Base-by-base conservation (phyloP, 2,797 vertebrate genomes). In the Esox masquinongy region DNA sequence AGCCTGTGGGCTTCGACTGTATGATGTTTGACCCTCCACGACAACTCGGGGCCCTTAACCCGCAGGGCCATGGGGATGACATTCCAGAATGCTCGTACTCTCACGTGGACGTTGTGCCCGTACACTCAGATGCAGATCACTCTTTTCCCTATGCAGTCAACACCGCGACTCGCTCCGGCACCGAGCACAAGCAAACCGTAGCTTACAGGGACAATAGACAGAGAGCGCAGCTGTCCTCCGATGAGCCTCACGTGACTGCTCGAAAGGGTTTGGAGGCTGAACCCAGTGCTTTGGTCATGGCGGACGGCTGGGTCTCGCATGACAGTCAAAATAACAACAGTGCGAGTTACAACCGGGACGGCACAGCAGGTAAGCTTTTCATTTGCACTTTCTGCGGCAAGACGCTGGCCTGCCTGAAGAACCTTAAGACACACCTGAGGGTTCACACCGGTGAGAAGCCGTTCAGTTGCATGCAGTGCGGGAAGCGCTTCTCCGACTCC, bases 361-460 rank as follows among this genome's bases (percentile, higher is more conserved):
- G 70, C 75, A 56, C 68, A 50, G 77, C 39, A 26, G 85, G 78
- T 0, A 87, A 81, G 61, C 17, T 87, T n/a, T 93, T 93, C 2
- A 84, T 88, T 51, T 94, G 92, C 17, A 92, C 72, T 22, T 90
- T 75, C 86, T 94, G 93, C 0, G 93, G 93, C 0, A 94, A 93
- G 74, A 89, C 88, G 2, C 85, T 94, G 76, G 90, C 93, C 17
- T 93, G 92, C 22, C 85, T 93, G 19, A 93, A 94, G 84, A 93
- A 93, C 86, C 88, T 94, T 49, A 93, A 92, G 79, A 94, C 92
- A 2, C 93, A 94, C 88, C 91, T 91, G 84, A 86, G 93, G 78
- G 92, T 94, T 59, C 93, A 94, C 89, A 94, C 93, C 0, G 93
- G 93, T 0, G 93, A 94, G 80, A 92, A 93, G 15, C 93, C 93